phyloP scores from a whole-genome alignment of 2,888 invertebrate species.

The Eupithecia insigniata region DNA sequence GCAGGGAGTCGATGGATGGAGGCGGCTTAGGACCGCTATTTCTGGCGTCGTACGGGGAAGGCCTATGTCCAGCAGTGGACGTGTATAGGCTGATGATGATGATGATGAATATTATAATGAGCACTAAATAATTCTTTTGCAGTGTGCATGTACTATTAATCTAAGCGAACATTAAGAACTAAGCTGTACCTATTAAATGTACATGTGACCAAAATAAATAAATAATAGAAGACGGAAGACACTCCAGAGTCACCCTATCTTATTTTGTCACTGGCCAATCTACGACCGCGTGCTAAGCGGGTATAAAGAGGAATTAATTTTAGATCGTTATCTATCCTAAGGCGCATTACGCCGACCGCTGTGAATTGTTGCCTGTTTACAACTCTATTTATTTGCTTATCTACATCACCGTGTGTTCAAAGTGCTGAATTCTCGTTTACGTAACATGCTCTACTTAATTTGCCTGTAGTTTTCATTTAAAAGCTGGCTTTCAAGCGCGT shows the following conservation, averaged over 20 bases:
- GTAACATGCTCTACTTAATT: constrained; percentile 44
- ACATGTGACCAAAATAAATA: too few species aligned
- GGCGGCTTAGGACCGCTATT: too few species aligned
- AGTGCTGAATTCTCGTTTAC: constrained; percentile 46
- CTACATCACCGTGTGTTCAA: constrained; percentile 46
- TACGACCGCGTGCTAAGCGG: constrained; percentile 54
- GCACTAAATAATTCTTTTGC: too few species aligned
- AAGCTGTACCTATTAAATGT: too few species aligned
- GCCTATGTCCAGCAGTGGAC: too few species aligned
- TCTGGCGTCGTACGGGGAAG: too few species aligned
- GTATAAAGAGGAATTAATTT: constrained; percentile 62
- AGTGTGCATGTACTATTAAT: too few species aligned
- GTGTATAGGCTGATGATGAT: too few species aligned
- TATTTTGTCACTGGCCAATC: constrained; percentile 55
- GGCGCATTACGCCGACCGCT: constrained; percentile 47
- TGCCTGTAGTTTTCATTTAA: constrained; percentile 35
- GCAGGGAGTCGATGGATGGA: too few species aligned
- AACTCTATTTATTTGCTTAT: constrained; percentile 47
- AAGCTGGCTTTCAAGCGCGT: constrained; percentile 18
- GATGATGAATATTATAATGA: too few species aligned
- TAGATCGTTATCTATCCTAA: constrained; percentile 57
- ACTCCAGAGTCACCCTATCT: constrained; percentile 46
- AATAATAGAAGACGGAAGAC: neutral
- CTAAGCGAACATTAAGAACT: too few species aligned
- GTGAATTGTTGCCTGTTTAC: constrained; percentile 48